Evolutionary conservation across 2,797 vertebrate species (phyloP).

Genomic region (Capromys pilorides): DNA sequence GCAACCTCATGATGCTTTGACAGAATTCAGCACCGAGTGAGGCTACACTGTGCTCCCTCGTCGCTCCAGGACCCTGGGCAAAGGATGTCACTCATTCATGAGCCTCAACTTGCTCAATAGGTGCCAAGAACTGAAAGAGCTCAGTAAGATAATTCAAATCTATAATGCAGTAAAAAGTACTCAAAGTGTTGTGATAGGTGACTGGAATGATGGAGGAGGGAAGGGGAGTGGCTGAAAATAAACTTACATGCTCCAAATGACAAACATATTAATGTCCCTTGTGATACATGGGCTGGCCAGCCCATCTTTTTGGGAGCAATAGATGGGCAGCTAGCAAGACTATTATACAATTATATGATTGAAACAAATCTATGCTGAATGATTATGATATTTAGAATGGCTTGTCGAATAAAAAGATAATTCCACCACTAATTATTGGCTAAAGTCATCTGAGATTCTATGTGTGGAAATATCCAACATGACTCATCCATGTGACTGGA

Average conservation of each 20-base stretch:
- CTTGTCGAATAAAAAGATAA: conserved; percentile 18
- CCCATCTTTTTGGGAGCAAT: not conserved
- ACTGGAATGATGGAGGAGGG: not conserved
- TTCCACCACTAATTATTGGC: not conserved
- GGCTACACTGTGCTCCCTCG: not conserved
- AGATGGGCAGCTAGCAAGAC: not conserved
- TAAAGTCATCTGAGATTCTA: not conserved
- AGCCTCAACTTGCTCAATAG: not conserved
- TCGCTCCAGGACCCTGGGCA: not conserved
- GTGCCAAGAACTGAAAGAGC: not conserved
- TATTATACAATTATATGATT: not conserved
- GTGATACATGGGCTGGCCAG: not conserved
- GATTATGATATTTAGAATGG: not conserved
- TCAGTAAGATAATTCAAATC: not conserved
- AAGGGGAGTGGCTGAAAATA: not conserved
- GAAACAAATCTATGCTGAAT: not conserved
- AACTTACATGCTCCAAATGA: not conserved
- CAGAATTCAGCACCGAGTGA: not conserved
- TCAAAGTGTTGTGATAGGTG: not conserved
- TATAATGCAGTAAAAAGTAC: not conserved
- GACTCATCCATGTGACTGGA: not conserved
- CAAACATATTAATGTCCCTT: not conserved
- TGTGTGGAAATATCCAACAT: not conserved
- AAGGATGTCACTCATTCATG: not conserved
- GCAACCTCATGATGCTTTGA: not conserved